These are phyloP conservation scores for Hemistola chrysoprasaria DNA, from an alignment of 2,888 invertebrate species.

Conservation along the genomic window DNA sequence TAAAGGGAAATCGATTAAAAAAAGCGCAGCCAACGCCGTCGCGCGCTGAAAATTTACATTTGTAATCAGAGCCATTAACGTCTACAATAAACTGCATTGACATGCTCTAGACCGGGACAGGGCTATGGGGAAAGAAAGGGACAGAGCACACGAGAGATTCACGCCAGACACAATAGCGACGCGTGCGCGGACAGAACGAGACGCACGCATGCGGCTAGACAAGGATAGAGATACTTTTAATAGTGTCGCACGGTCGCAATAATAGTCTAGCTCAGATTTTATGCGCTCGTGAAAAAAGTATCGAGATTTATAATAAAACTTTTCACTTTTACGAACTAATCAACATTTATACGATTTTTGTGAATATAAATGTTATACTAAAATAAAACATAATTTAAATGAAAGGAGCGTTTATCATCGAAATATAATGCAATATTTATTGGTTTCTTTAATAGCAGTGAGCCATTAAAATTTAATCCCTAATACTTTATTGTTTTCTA, in stretches of 20 bases:
- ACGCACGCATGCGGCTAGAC: constrained; percentile 47
- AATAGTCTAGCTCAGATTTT: constrained; percentile 70
- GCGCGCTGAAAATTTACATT: constrained; percentile 80
- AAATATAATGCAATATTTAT: not conserved
- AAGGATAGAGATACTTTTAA: constrained; percentile 44
- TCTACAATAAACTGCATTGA: constrained; percentile 81
- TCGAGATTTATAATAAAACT: constrained; percentile 64
- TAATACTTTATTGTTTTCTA: not conserved
- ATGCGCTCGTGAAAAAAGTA: constrained; percentile 78
- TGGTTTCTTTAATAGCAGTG: not conserved
- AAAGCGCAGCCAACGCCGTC: constrained; percentile 73
- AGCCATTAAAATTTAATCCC: constrained; percentile 1
- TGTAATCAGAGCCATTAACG: constrained; percentile 79
- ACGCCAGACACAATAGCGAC: constrained; percentile 76
- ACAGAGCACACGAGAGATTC: constrained; percentile 50
- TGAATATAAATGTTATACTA: too few relatives aligned
- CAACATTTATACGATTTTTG: constrained; percentile 29
- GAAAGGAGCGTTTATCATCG: not conserved
- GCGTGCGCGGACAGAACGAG: constrained; percentile 66
- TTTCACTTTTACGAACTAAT: constrained; percentile 23
- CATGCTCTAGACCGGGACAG: constrained; percentile 61
- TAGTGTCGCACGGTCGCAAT: constrained; percentile 56
- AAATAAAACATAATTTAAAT: too few relatives aligned
- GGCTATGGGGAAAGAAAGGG: constrained; percentile 56
- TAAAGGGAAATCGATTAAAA: constrained; percentile 70